phyloP scores from a whole-genome alignment of 53 echinoderm and acorn worm genomes.

The Antedon mediterranea region DNA sequence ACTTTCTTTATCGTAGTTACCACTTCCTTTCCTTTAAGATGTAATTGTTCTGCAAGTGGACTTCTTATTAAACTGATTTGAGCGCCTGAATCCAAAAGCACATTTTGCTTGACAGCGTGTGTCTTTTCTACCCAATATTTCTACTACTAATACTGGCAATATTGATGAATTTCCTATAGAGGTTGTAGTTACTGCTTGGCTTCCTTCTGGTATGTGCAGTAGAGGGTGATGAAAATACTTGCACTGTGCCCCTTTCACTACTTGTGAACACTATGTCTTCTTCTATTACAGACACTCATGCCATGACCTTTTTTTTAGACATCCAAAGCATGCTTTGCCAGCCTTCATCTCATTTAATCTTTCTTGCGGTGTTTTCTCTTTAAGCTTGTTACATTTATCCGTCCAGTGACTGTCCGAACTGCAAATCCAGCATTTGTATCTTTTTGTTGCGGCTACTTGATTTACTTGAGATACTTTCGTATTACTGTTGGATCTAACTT shows the following conservation, averaged over 20 bases:
- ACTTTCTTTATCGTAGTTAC: slow-evolving; percentile 21
- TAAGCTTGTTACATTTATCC: slow-evolving; percentile 31
- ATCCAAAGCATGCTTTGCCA: slow-evolving; percentile 37
- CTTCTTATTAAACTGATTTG: slow-evolving; percentile 26
- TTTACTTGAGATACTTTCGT: background rate
- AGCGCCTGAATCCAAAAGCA: slow-evolving; percentile 28
- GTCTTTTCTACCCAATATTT: background rate
- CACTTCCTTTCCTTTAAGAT: slow-evolving; percentile 5
- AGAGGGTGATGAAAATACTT: slow-evolving; percentile 13
- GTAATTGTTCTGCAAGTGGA: slow-evolving; percentile 11
- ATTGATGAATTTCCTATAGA: background rate
- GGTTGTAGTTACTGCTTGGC: background rate
- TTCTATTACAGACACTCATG: slow-evolving; percentile 13
- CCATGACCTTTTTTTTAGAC: slow-evolving; percentile 34
- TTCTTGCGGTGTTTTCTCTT: background rate
- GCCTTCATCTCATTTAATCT: slow-evolving; percentile 20
- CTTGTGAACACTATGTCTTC: slow-evolving; percentile 8
- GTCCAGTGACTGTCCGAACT: slow-evolving; percentile 22
- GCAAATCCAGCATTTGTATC: slow-evolving; percentile 37
- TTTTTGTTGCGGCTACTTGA: background rate
- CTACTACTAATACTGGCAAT: slow-evolving; percentile 10
- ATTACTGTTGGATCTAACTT: background rate
- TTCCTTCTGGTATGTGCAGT: slow-evolving; percentile 8
- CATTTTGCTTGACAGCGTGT: slow-evolving; percentile 1
- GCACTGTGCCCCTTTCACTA: slow-evolving; percentile 16